phyloP scores from a whole-genome alignment of 30 jellyfish, hydroid and myxozoan genomes.

The Clytia hemisphaerica region DNA sequence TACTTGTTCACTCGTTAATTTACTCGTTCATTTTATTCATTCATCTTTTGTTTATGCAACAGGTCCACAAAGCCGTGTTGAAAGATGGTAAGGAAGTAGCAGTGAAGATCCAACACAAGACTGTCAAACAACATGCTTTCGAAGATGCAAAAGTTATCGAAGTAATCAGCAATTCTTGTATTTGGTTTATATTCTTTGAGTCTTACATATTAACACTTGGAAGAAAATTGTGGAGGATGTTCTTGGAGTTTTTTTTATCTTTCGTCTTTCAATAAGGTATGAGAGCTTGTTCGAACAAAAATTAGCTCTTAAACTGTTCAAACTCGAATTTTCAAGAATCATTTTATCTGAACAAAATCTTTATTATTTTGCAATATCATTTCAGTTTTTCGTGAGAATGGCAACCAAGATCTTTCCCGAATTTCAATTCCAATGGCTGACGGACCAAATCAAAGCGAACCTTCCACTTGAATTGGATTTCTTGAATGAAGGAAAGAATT shows the following conservation, averaged over 20 bases:
- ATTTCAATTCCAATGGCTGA: conserved; percentile 72
- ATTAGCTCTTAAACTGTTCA: neutral
- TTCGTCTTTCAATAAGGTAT: no score
- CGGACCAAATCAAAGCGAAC: conserved; percentile 70
- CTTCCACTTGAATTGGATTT: conserved; percentile 76
- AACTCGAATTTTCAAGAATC: neutral
- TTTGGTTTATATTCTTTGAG: no score
- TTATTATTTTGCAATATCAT: neutral
- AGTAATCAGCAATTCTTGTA: no score
- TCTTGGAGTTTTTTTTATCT: neutral
- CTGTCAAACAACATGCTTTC: conserved; percentile 72
- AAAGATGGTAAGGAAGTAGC: conserved; percentile 81
- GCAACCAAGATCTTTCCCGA: conserved; percentile 83
- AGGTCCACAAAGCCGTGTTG: conserved; percentile 82
- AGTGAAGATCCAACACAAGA: conserved; percentile 79
- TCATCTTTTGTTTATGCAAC: no score
- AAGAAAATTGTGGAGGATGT: neutral
- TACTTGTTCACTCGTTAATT: no score
- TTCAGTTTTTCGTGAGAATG: conserved; percentile 60
- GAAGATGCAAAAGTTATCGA: conserved; percentile 66
- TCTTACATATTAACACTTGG: no score
- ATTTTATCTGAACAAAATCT: neutral
- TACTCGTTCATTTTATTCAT: no score
- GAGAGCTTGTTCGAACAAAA: no score
- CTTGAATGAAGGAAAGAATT: conserved; percentile 73